phyloP scores from a whole-genome alignment of 2,888 invertebrate species.

The Harmothoe impar region DNA sequence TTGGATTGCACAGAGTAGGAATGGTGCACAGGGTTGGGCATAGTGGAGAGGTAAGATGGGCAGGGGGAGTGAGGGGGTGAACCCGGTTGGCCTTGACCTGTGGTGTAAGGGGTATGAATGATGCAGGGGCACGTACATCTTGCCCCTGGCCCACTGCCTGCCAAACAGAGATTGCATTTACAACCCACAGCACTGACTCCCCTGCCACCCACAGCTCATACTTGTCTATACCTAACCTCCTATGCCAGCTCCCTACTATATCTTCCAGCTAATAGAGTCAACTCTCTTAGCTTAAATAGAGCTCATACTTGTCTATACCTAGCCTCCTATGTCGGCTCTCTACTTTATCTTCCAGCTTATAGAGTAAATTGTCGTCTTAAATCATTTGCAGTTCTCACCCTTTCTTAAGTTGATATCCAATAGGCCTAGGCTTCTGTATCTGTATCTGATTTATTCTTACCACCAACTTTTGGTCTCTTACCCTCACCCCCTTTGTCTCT shows the following conservation, averaged over 20 bases:
- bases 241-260: too few relatives aligned
- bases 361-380: too few relatives aligned
- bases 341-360: background rate
- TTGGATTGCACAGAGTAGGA: background rate
- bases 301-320: background rate
- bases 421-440: too few relatives aligned
- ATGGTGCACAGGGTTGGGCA: background rate
- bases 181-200: background rate
- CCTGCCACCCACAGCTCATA: background rate
- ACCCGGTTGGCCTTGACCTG: background rate
- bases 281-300: background rate
- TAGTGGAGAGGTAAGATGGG: background rate
- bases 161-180: conserved; percentile 4
- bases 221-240: background rate
- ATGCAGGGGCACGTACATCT: background rate
- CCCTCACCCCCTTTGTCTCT: too few relatives aligned
- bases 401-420: too few relatives aligned
- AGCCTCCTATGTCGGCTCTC: background rate
- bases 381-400: too few relatives aligned
- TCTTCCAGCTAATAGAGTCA: too few relatives aligned
- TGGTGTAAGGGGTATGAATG: background rate
- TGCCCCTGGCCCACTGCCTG: background rate
- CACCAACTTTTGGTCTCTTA: too few relatives aligned
- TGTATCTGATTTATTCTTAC: too few relatives aligned
- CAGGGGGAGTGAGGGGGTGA: background rate